Percentiles rank a stretch among this genome's conserved stretches.
phyloP scores from a whole-genome alignment of 2,888 invertebrate species.

The Taenaris catops region DNA sequence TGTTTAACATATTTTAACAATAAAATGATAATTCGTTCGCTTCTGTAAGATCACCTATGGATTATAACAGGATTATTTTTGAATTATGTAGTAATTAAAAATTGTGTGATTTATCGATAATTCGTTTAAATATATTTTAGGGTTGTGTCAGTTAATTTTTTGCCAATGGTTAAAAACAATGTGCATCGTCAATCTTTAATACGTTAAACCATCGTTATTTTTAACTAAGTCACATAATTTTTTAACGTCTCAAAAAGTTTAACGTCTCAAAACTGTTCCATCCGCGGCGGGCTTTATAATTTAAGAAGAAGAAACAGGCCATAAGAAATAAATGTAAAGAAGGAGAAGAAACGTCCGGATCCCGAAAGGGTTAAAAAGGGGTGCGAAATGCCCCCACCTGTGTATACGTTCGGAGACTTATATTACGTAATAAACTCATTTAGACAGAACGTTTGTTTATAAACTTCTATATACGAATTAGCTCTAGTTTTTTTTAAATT shows the following conservation, averaged over 20 bases:
- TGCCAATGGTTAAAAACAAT: too few relatives aligned
- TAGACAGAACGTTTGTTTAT: conserved; percentile 37
- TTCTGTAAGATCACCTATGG: too few relatives aligned
- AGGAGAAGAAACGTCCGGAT: conserved; percentile 75
- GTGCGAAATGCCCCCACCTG: conserved; percentile 65
- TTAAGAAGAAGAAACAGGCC: conserved; percentile 81
- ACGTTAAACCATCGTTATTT: too few relatives aligned
- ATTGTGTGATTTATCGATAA: too few relatives aligned
- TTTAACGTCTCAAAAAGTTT: neutral
- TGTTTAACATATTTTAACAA: too few relatives aligned
- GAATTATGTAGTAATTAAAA: too few relatives aligned
- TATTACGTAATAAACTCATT: conserved; percentile 29
- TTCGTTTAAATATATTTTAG: too few relatives aligned
- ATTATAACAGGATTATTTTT: too few relatives aligned
- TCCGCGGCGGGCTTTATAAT: conserved; percentile 65
- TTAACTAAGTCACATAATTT: neutral
- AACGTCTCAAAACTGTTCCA: conserved; percentile 52
- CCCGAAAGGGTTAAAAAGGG: conserved; percentile 76
- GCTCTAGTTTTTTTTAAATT: too few relatives aligned
- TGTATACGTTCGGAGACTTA: conserved; percentile 40
- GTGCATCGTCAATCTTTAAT: too few relatives aligned
- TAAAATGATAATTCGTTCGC: too few relatives aligned
- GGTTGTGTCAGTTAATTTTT: too few relatives aligned
- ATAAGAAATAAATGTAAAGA: conserved; percentile 81
- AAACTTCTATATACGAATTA: conserved; percentile 1